Conservation (phyloP, 2,113 vertebrate species). For the Polypterus senegalus region DNA sequence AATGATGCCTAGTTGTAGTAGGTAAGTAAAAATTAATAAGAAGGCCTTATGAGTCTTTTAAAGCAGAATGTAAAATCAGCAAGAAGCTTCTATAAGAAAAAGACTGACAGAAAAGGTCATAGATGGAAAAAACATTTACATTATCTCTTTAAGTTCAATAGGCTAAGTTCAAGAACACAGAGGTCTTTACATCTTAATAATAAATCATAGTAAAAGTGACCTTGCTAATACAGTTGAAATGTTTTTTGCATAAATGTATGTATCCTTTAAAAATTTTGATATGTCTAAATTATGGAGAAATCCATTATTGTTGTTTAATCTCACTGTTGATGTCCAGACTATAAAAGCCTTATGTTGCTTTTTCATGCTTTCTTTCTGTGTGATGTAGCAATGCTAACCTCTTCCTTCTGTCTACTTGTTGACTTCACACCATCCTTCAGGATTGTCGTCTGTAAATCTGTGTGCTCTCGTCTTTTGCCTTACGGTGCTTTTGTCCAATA, state of each 20-base stretch:
- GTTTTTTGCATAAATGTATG: too few species aligned
- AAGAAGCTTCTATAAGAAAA: slow-evolving; percentile 12
- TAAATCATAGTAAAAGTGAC: too few species aligned
- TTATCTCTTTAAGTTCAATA: too few species aligned
- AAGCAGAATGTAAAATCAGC: too few species aligned
- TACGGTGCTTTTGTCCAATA: background rate
- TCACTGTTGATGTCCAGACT: background rate
- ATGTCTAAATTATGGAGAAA: background rate
- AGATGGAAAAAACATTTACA: too few species aligned
- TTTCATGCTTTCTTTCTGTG: slow-evolving; percentile 11
- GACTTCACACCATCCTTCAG: slow-evolving; percentile 11
- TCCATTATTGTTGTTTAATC: background rate
- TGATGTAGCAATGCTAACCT: slow-evolving; percentile 2
- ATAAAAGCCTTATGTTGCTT: background rate
- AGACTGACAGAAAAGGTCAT: too few species aligned
- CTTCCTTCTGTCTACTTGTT: slow-evolving; percentile 1
- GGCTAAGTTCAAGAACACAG: too few species aligned
- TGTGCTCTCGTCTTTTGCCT: slow-evolving; percentile 7
- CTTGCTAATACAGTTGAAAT: too few species aligned
- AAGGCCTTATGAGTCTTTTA: slow-evolving; percentile 30
- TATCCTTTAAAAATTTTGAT: background rate
- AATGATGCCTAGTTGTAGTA: slow-evolving; percentile 52
- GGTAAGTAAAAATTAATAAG: slow-evolving; percentile 48
- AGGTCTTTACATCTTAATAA: too few species aligned
- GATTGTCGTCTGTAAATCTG: background rate